Base-by-base conservation (phyloP, 2,113 vertebrate species). In the Chinchilla lanigera region DNA sequence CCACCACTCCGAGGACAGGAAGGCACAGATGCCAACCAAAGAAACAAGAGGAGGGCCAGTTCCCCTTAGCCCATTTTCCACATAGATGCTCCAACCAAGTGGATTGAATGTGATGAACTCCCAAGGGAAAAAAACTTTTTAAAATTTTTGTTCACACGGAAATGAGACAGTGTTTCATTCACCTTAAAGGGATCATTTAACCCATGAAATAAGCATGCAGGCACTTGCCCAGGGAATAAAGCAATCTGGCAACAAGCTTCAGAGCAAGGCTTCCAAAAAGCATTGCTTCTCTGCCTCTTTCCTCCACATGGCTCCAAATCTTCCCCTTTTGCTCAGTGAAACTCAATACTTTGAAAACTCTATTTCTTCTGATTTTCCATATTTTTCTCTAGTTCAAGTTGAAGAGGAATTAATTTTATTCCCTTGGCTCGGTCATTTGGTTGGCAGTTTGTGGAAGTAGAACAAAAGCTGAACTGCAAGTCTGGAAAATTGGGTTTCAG, bases 131-230 rank as follows among this genome's bases (percentile, higher is more conserved):
- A 44, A 65, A 47, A 65, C 35, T 84, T 84, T 91, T 82, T n/a
- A 12, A 91, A 94, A 86, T 19, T 28, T 95, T 93, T 77, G 71
- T 86, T 97, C 69, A 81, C 44, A 63, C 41, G 47, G 69, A 97
- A 98, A 93, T 82, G 26, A 96, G 86, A 88, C 60, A 84, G 44
- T 81, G 61, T 87, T 95, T 97, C 82, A 94, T 56, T 88, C 67
- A 95, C 92, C 77, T 93, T 92, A 93, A 86, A 88, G 47, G 54
- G 63, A 94, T 90, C 47, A 38, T 86, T 95, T 97, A 97, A 95
- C 41, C 86, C 87, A 82, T 73, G 80, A 94, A 96, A 87, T 87
- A 93, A 91, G 71, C 86, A 86, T 61, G 58, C 61, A 95, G 67
- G 80, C 61, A 73, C 75, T 87, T 89, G 83, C 81, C 89, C 58